Base-by-base conservation (phyloP, 2,888 invertebrate genomes). In the Troides helena region DNA sequence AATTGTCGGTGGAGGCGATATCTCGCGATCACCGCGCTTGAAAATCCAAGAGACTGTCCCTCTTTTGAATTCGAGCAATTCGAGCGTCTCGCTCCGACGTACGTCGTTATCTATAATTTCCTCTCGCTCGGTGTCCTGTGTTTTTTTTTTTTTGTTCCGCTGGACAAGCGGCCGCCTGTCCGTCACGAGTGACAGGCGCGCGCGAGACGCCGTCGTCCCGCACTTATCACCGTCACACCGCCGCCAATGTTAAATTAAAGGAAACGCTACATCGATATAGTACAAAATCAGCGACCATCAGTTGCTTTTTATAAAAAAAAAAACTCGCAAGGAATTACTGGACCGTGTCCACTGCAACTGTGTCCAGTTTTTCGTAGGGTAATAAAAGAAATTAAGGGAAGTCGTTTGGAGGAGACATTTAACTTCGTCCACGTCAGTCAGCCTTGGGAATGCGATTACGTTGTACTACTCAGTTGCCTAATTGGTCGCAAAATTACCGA, bases 201-300 rank as follows among this genome's bases (percentile, higher is more conserved):
- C 81, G 82, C 80, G 83, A 78, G 78, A 77, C 72, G 72, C 71
- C 75, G 73, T 77, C 81, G 75, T 77, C 78, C 78, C 81, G 81
- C 81, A 79, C 84, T 86, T 84, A 85, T 88, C 87, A 84, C 80
- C 80, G 81, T 82, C 80, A 80, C 80, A 78, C 76, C 74, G 74
- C 70, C 80, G 74, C 74, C 76, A 74, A 73, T 82, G 84, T 86
- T 86, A 87, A 89, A 88, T 87, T 86, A 88, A 86, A 85, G 80
- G 75, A 82, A 85, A 85, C 84, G 78, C 81, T 74, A 73, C 74
- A 79, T 78, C 81, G 78, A 78, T 81, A 79, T 84, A 84, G 84
- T 83, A 86, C 83, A 81, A 78, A 74, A 81, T 80, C 80, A 77
- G 79, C 68, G 61, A 73, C 71, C 73, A 70, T 75, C 70, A 66